phyloP scores from a whole-genome alignment of 2,113 vertebrate species.

The Neolamprologus tretocephalus region DNA sequence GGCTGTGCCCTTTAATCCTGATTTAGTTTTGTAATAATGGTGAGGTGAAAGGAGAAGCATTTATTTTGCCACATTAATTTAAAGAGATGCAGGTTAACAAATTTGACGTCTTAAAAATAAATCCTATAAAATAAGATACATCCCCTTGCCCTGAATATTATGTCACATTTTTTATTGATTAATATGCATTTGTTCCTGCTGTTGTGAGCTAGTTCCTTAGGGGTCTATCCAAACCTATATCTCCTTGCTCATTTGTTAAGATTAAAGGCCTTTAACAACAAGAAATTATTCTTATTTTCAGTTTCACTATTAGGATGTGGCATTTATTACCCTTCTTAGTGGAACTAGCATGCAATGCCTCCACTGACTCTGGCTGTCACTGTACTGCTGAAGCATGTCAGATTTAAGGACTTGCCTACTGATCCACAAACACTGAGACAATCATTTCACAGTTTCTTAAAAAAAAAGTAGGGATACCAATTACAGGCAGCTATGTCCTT shows the following conservation, averaged over 20 bases:
- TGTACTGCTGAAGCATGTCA: slow-evolving; percentile 53
- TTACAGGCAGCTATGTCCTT: slow-evolving; percentile 24
- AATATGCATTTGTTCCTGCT: not conserved
- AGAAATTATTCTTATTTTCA: not conserved
- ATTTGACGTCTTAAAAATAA: not conserved
- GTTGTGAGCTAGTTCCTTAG: slow-evolving; percentile 32
- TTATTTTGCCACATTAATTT: slow-evolving; percentile 20
- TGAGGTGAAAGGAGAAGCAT: slow-evolving; percentile 31
- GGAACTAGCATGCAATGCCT: slow-evolving; percentile 54
- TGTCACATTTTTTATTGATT: slow-evolving; percentile 4
- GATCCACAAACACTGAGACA: not conserved
- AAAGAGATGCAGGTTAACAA: not conserved
- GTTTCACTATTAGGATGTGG: not conserved
- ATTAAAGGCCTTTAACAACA: not conserved
- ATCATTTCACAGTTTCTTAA: not conserved
- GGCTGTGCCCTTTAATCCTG: slow-evolving; percentile 58
- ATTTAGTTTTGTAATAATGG: slow-evolving; percentile 30
- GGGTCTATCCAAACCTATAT: not conserved
- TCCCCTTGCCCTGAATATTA: not conserved
- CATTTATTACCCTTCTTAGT: slow-evolving; percentile 9
- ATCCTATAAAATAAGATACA: not conserved
- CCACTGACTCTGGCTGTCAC: slow-evolving; percentile 48
- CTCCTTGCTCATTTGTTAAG: not conserved
- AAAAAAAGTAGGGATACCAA: not conserved
- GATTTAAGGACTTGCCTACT: slow-evolving; percentile 17